These are phyloP conservation scores for Acrobasis consociella DNA, from an alignment of 2,888 invertebrate genomes.

Conservation along the genomic window DNA sequence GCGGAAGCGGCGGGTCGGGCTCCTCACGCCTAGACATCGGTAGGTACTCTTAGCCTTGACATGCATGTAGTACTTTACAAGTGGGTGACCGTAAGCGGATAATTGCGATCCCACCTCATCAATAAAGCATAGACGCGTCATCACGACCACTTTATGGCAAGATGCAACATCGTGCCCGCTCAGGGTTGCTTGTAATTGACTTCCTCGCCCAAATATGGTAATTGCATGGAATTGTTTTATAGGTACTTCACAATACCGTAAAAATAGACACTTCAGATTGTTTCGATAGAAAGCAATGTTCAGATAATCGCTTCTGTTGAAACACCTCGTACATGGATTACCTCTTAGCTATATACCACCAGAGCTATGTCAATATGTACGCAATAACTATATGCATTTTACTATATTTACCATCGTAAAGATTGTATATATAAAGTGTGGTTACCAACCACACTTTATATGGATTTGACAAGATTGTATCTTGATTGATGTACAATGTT, in stretches of 20 bases:
- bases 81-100: conserved; percentile 53
- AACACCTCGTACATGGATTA: neutral
- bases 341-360: neutral
- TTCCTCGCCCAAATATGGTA: conserved; percentile 54
- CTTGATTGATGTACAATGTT: too few relatives aligned
- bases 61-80: conserved; percentile 48
- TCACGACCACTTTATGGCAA: conserved; percentile 49
- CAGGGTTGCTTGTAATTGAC: conserved; percentile 63
- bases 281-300: neutral
- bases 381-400: neutral
- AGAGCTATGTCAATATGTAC: neutral
- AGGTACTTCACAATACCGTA: conserved; percentile 3
- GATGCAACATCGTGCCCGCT: conserved; percentile 50
- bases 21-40: conserved; percentile 29
- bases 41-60: conserved; percentile 60
- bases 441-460: too few relatives aligned
- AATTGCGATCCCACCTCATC: conserved; percentile 58
- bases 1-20: conserved; percentile 57
- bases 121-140: conserved; percentile 54
- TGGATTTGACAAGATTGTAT: too few relatives aligned
- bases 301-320: neutral
- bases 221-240: conserved; percentile 30
- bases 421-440: neutral
- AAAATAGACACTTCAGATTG: conserved; percentile 3
- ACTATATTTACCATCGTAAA: neutral